Percentiles rank a stretch among this genome's conserved stretches.
Evolutionary conservation across 1,140 invertebrate genomes (phyloP).

Genomic region (Druon quercuslanigerum): DNA sequence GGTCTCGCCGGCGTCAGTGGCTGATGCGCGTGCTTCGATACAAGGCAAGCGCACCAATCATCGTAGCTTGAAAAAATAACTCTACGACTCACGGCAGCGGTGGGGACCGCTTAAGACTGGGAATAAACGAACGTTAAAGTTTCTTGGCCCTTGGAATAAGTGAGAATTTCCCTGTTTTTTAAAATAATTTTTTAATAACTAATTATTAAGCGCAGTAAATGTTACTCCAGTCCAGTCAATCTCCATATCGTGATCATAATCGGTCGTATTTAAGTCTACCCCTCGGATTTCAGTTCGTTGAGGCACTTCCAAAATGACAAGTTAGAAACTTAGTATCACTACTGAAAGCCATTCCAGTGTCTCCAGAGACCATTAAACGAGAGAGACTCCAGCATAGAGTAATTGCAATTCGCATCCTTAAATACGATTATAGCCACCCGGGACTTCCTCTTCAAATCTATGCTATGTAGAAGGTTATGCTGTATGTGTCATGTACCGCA

Average conservation of each 20-base stretch:
- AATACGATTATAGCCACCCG: constrained; percentile 26
- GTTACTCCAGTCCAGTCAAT: background rate
- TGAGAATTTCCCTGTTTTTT: too few species aligned
- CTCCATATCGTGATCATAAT: background rate
- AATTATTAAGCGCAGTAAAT: too few species aligned
- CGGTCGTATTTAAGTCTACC: background rate
- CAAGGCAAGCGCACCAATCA: too few species aligned
- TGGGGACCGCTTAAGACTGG: too few species aligned
- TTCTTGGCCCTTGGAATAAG: too few species aligned
- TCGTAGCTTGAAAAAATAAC: too few species aligned
- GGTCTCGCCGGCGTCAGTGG: too few species aligned
- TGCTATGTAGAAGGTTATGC: background rate
- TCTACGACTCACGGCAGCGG: too few species aligned
- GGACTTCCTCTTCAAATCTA: constrained; percentile 26
- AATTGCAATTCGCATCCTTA: constrained; percentile 30
- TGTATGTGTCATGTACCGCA: background rate
- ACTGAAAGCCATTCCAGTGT: constrained; percentile 23
- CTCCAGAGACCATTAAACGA: constrained; percentile 25
- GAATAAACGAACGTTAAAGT: too few species aligned
- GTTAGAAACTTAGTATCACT: constrained; percentile 30
- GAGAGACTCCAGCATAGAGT: constrained; percentile 15
- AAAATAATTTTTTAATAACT: too few species aligned
- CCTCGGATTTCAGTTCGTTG: constrained; percentile 19
- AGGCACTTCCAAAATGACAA: constrained; percentile 13
- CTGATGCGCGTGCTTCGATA: too few species aligned